These are phyloP conservation scores for Nothocercus nigrocapillus DNA, from an alignment of 2,113 vertebrate genomes.

Conservation along the genomic window DNA sequence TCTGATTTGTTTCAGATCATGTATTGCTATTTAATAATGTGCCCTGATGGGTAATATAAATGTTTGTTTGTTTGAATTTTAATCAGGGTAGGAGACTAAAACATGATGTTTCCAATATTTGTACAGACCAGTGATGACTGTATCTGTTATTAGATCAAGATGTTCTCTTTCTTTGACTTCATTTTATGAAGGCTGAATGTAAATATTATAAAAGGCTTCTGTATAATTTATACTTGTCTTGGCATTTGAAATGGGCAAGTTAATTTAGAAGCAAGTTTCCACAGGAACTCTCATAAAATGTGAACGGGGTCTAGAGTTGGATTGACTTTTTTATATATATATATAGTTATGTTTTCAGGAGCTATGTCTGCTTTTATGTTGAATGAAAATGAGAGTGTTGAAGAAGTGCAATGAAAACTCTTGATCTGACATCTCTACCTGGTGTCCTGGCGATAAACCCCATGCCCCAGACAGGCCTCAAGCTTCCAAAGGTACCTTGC, in stretches of 20 bases:
- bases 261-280: background rate
- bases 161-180: constrained; percentile 4
- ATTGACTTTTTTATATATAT: background rate
- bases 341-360: background rate
- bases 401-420: background rate
- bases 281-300: background rate
- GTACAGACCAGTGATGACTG: background rate
- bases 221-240: constrained; percentile 1
- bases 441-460: background rate
- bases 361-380: background rate
- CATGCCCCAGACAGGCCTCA: background rate
- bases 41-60: background rate
- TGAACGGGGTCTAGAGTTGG: background rate
- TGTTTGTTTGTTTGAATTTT: constrained; percentile 17
- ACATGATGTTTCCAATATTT: background rate
- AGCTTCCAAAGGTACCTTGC: background rate
- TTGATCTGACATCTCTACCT: background rate
- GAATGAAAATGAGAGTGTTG: background rate
- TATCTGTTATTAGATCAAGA: constrained; percentile 45
- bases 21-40: background rate
- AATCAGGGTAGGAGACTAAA: background rate
- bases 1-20: background rate
- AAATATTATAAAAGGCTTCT: constrained; percentile 20
- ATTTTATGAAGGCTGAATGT: background rate
- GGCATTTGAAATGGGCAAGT: background rate